These are phyloP conservation scores for Stenodema calcarata DNA, from an alignment of 2,888 invertebrate species.

Conservation along the genomic window DNA sequence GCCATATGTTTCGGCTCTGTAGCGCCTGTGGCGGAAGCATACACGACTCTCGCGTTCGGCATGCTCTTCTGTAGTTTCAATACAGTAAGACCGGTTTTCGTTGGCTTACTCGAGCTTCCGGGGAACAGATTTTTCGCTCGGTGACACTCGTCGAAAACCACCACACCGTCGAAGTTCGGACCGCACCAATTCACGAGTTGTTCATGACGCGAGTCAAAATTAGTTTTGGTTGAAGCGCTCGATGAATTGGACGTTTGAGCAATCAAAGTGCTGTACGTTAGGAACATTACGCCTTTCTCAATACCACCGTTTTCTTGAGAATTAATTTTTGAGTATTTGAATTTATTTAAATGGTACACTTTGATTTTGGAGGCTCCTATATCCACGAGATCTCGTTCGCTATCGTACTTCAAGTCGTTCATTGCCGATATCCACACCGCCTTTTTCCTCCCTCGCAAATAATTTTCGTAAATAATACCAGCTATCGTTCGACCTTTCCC, in stretches of 20 bases:
- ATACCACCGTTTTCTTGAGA: constrained; percentile 89
- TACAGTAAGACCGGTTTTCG: constrained; percentile 70
- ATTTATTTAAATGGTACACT: constrained; percentile 63
- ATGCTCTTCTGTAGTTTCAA: constrained; percentile 68
- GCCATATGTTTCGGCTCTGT: constrained; percentile 73
- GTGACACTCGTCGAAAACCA: constrained; percentile 73
- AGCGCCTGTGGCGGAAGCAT: constrained; percentile 68
- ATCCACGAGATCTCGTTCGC: constrained; percentile 69
- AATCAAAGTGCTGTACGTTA: constrained; percentile 97
- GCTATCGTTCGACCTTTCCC: constrained; percentile 71
- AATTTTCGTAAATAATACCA: constrained; percentile 72
- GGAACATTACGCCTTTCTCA: constrained; percentile 95
- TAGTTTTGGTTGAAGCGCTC: constrained; percentile 66
- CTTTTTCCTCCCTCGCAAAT: constrained; percentile 66
- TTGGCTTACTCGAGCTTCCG: constrained; percentile 68
- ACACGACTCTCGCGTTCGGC: constrained; percentile 67
- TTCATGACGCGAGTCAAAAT: constrained; percentile 81
- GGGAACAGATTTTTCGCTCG: constrained; percentile 71
- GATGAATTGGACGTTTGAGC: constrained; percentile 89
- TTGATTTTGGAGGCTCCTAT: constrained; percentile 66
- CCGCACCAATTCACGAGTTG: constrained; percentile 99
- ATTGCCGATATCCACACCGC: constrained; percentile 71
- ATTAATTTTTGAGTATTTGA: constrained; percentile 61
- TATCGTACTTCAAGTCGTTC: constrained; percentile 69
- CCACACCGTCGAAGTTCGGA: constrained; percentile 89